These are phyloP conservation scores for Catharus fuscescens DNA, from an alignment of 2,113 vertebrate genomes.

Conservation along the genomic window DNA sequence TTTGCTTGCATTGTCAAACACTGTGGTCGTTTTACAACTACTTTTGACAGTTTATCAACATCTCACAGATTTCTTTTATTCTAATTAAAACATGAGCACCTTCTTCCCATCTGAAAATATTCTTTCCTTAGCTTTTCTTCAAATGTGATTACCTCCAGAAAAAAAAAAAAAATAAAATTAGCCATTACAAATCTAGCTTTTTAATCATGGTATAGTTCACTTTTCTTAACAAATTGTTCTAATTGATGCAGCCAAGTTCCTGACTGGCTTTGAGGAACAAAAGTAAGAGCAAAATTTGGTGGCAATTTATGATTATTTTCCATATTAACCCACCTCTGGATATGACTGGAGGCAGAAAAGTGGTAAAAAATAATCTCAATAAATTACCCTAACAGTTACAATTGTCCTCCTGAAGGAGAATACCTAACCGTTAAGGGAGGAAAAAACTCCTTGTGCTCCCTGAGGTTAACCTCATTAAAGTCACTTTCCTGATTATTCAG, in stretches of 20 bases:
- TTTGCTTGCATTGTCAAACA: neutral
- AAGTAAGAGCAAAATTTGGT: neutral
- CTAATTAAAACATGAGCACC: neutral
- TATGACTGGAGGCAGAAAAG: neutral
- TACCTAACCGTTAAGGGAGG: neutral
- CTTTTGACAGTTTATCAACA: neutral
- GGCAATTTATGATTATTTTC: neutral
- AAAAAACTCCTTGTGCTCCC: neutral
- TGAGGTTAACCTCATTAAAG: conserved; percentile 20
- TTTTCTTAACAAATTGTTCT: neutral
- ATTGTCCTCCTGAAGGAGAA: neutral
- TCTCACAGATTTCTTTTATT: neutral
- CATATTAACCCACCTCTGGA: neutral
- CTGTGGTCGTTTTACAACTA: neutral
- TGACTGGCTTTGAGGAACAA: neutral
- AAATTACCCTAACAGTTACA: neutral
- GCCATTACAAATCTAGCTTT: neutral
- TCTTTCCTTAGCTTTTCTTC: neutral
- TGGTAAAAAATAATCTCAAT: neutral
- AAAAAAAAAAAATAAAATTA: neutral
- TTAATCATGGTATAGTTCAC: neutral
- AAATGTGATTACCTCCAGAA: neutral
- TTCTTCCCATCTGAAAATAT: neutral
- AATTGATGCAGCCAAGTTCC: neutral
- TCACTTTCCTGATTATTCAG: conserved; percentile 35